A percentile compares a stretch with the other conserved stretches of the same genome.
These are phyloP conservation scores for Masticophis lateralis DNA, from an alignment of 2,797 vertebrate species.

Conservation along the genomic window DNA sequence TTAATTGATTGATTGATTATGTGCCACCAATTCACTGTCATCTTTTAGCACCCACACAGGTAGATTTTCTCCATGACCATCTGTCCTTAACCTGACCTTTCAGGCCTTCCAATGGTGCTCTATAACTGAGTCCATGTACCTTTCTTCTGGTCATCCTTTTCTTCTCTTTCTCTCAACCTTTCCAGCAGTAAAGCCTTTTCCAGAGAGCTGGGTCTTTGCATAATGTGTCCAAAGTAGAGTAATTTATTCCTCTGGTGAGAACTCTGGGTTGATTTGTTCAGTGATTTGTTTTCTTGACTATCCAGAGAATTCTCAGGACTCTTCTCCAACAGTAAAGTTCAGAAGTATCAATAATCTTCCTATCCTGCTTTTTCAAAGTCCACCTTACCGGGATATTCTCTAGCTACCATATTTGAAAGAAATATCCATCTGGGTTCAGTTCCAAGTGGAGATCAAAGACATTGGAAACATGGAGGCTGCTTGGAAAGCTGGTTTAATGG, in stretches of 20 bases:
- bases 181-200: not conserved
- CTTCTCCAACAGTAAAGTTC: not conserved
- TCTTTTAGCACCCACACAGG: not conserved
- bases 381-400: not conserved
- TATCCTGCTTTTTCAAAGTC: not conserved
- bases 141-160: not conserved
- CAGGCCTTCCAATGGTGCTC: not conserved
- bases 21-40: not conserved
- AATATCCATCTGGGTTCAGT: too few species aligned
- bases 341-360: not conserved
- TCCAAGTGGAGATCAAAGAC: too few species aligned
- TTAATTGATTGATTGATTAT: not conserved
- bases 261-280: not conserved
- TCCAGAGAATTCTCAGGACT: not conserved
- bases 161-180: not conserved
- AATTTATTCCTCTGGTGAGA: not conserved
- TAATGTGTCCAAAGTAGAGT: not conserved
- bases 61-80: not conserved
- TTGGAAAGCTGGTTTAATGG: too few species aligned
- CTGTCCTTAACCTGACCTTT: not conserved
- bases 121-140: not conserved
- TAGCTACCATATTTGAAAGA: not conserved
- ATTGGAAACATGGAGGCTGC: too few species aligned
- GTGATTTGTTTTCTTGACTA: not conserved
- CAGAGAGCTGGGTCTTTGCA: not conserved